Evolutionary conservation across 2,113 vertebrate species (phyloP).

Genomic region (Coptodon bakossiorum): DNA sequence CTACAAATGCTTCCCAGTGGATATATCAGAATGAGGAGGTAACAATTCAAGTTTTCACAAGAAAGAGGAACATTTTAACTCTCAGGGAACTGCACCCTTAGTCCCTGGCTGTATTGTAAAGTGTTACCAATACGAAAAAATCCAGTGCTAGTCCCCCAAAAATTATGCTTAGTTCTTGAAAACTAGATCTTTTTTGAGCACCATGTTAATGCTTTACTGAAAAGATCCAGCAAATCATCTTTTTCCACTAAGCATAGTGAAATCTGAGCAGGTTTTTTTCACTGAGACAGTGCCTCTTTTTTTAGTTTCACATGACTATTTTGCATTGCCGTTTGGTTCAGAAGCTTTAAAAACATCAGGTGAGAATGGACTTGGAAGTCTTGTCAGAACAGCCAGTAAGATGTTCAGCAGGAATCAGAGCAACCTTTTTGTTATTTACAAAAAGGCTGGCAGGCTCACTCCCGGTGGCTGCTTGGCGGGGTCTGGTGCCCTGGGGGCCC

Average conservation of each 20-base stretch:
- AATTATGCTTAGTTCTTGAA: background rate
- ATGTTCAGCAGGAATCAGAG: background rate
- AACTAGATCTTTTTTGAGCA: background rate
- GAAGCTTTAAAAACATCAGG: background rate
- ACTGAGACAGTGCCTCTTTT: background rate
- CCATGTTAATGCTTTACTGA: background rate
- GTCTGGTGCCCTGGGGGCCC: background rate
- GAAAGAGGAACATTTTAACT: background rate
- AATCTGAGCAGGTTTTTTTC: background rate
- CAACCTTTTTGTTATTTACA: background rate
- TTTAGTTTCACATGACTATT: background rate
- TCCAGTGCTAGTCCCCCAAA: background rate
- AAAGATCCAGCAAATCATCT: background rate
- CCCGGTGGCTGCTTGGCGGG: background rate
- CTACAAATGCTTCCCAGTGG: background rate
- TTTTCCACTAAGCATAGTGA: background rate
- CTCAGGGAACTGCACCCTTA: background rate
- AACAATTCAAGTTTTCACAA: background rate
- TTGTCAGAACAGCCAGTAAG: background rate
- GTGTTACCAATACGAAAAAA: background rate
- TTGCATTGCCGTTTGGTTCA: background rate
- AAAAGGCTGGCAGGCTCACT: background rate
- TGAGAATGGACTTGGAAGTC: background rate
- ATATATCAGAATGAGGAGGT: background rate
- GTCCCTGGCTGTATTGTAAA: background rate